Percentiles rank a stretch among this genome's conserved stretches.
Evolutionary conservation across 1,140 invertebrate species (phyloP).

Genomic region (Drosophila quadrilineata): DNA sequence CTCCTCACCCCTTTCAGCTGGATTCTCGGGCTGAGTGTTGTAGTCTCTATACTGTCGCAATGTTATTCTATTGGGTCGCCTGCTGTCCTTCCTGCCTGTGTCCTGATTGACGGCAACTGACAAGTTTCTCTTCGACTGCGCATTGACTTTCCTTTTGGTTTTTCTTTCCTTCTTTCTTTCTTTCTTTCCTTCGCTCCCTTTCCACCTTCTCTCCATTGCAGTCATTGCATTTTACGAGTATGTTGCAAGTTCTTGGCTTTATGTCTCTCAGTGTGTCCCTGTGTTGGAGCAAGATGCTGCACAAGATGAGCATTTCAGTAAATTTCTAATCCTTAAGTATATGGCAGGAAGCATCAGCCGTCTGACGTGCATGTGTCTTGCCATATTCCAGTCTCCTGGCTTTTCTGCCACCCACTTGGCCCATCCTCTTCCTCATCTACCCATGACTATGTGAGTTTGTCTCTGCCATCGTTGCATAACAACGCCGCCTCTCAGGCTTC

Average conservation of each 20-base stretch:
- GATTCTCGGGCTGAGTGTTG: no score
- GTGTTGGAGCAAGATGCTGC: slow-evolving; percentile 34
- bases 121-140: slow-evolving; percentile 78
- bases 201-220: slow-evolving; percentile 45
- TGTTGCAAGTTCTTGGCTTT: slow-evolving; percentile 60
- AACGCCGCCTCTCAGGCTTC: slow-evolving; percentile 12
- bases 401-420: background rate
- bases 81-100: slow-evolving; percentile 45
- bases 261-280: slow-evolving; percentile 5
- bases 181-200: background rate
- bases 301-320: slow-evolving; percentile 75
- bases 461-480: slow-evolving; percentile 27
- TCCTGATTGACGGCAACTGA: slow-evolving; percentile 76
- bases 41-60: slow-evolving; percentile 52
- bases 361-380: slow-evolving; percentile 33
- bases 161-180: background rate
- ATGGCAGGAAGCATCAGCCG: slow-evolving; percentile 71
- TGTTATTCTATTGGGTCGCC: slow-evolving; percentile 73
- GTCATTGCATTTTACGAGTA: slow-evolving; percentile 79
- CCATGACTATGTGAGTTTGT: background rate
- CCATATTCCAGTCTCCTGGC: background rate
- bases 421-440: background rate
- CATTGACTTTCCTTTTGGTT: slow-evolving; percentile 65
- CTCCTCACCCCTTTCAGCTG: background rate
- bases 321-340: slow-evolving; percentile 80